Evolutionary conservation across 2,888 invertebrate species (phyloP).

Genomic region (Dilophus febrilis): DNA sequence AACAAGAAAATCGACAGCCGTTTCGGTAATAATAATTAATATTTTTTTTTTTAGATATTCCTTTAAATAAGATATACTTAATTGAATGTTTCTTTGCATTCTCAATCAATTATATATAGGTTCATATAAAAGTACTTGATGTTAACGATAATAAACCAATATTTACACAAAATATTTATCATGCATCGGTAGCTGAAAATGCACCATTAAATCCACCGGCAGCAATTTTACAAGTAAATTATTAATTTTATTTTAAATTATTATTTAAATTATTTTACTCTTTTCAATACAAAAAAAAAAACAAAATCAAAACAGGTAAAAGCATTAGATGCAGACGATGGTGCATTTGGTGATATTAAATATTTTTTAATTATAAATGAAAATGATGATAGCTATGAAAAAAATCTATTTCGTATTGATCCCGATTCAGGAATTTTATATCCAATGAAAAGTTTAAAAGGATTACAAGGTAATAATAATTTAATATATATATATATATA

Average conservation of each 20-base stretch:
- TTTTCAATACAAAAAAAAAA: no score
- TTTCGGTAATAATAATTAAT: conserved; percentile 38
- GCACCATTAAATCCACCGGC: conserved; percentile 63
- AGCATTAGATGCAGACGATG: conserved; percentile 68
- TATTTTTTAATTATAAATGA: conserved; percentile 51
- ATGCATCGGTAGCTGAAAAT: conserved; percentile 69
- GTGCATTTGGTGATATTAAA: conserved; percentile 54
- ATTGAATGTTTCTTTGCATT: conserved; percentile 4
- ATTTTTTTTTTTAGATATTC: neutral
- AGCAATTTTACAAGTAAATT: conserved; percentile 46
- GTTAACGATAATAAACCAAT: conserved; percentile 79
- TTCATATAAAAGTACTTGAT: conserved; percentile 60
- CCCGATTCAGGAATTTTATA: conserved; percentile 64
- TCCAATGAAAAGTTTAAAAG: conserved; percentile 52
- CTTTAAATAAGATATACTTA: conserved; percentile 1
- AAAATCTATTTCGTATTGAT: conserved; percentile 54
- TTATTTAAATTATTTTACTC: conserved; percentile 8
- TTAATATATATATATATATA: neutral
- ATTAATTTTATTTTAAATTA: neutral
- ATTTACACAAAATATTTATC: conserved; percentile 61
- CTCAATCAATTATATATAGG: conserved; percentile 25
- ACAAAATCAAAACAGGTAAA: conserved; percentile 33
- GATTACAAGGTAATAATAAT: conserved; percentile 31
- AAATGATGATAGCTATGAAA: conserved; percentile 28
- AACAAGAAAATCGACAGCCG: conserved; percentile 50